Conservation (phyloP, 1,140 invertebrate genomes). For the Brachionus calyciflorus region DNA sequence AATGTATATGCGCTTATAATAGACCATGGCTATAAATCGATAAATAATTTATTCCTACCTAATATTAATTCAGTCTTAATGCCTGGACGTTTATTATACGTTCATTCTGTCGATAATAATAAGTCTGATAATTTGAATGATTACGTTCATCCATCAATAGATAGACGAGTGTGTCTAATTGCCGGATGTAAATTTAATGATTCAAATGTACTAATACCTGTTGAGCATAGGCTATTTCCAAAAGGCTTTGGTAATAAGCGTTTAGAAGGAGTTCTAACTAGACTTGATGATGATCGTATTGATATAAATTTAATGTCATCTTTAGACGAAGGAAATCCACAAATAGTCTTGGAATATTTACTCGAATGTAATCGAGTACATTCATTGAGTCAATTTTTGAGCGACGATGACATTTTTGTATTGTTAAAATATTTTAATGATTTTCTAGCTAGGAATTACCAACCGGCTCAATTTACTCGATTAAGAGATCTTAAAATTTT, state of each 20-base stretch:
- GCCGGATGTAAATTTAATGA: constrained; percentile 26
- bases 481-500: constrained; percentile 29
- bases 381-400: constrained; percentile 20
- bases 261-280: constrained; percentile 10
- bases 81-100: neutral
- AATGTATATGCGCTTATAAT: constrained; percentile 29
- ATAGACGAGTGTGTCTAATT: constrained; percentile 14
- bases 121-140: neutral
- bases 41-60: constrained; percentile 34
- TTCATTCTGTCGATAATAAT: neutral
- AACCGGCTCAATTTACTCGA: neutral
- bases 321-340: constrained; percentile 27
- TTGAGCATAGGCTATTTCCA: constrained; percentile 6
- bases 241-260: constrained; percentile 28
- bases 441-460: constrained; percentile 20
- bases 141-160: constrained; percentile 29
- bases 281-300: constrained; percentile 36
- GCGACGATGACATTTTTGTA: constrained; percentile 38
- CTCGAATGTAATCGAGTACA: constrained; percentile 7
- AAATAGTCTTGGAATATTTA: constrained; percentile 32
- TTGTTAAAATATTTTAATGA: constrained; percentile 45
- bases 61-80: neutral
- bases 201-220: neutral
- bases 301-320: neutral
- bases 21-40: constrained; percentile 19